Percentiles rank a stretch among this genome's conserved stretches.
These are phyloP conservation scores for Scaptodrosophila lebanonensis DNA, from an alignment of 1,140 invertebrate species.

Conservation along the genomic window DNA sequence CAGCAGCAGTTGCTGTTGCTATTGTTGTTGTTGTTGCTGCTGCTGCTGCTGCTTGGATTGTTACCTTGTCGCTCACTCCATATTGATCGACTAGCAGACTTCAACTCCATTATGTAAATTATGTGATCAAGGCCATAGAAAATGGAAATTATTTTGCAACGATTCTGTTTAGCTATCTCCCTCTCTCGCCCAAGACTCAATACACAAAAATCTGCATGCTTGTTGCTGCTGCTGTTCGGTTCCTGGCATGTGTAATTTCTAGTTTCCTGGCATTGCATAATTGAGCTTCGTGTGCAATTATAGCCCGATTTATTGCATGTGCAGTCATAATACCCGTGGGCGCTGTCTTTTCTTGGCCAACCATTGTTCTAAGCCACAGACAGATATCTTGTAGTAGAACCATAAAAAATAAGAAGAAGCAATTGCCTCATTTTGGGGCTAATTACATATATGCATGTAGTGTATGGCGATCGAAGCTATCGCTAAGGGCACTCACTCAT, in stretches of 20 bases:
- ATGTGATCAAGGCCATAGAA: conserved; percentile 75
- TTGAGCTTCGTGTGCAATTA: conserved; percentile 53
- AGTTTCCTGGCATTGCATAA: conserved; percentile 40
- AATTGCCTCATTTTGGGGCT: conserved; percentile 16
- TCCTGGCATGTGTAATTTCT: conserved; percentile 26
- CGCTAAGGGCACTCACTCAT: too few species aligned
- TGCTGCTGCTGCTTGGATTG: conserved; percentile 18
- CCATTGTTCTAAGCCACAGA: conserved; percentile 23
- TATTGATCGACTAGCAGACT: conserved; percentile 53
- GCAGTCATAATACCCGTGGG: conserved; percentile 1
- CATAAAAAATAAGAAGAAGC: too few species aligned
- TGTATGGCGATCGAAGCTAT: conserved; percentile 6
- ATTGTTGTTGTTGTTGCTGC: background rate
- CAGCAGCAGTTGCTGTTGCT: conserved; percentile 11
- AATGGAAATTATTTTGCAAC: conserved; percentile 68
- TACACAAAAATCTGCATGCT: conserved; percentile 42
- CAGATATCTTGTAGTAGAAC: too few species aligned
- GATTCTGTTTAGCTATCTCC: background rate
- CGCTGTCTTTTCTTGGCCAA: background rate
- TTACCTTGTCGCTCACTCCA: conserved; percentile 69
- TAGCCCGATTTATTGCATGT: conserved; percentile 64
- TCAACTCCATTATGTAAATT: conserved; percentile 63
- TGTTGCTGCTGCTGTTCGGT: conserved; percentile 7
- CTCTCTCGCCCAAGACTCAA: background rate
- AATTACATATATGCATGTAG: conserved; percentile 20